These are phyloP conservation scores for Toxostoma redivivum DNA, from an alignment of 2,113 vertebrate genomes.

Conservation along the genomic window DNA sequence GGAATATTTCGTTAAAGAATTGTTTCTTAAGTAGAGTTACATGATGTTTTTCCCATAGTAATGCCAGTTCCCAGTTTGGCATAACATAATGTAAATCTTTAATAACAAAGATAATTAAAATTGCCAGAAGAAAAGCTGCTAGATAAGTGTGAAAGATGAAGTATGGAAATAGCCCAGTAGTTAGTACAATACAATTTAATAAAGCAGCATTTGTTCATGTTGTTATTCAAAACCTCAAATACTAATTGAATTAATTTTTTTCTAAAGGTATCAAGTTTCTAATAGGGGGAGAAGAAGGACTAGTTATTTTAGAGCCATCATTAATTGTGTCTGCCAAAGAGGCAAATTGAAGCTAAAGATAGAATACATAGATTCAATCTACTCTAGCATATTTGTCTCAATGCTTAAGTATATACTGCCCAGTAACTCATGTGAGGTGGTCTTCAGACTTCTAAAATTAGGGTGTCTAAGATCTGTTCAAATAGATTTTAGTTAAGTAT, in stretches of 20 bases:
- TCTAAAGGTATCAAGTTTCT: background rate
- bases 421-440: background rate
- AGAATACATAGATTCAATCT: background rate
- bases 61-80: background rate
- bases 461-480: background rate
- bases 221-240: background rate
- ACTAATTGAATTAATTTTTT: background rate
- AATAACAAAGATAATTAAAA: conserved; percentile 26
- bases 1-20: background rate
- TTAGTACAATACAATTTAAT: background rate
- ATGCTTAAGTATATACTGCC: background rate
- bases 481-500: background rate
- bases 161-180: background rate
- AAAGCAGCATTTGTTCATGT: background rate
- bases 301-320: background rate
- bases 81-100: background rate
- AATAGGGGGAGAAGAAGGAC: background rate
- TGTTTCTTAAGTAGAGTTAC: background rate
- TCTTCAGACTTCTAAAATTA: background rate
- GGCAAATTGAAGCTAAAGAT: background rate
- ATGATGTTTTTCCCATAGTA: background rate
- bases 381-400: background rate
- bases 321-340: background rate
- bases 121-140: background rate
- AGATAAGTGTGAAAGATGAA: background rate